A percentile compares a stretch with the other conserved stretches of the same genome.
These are phyloP conservation scores for Oedothorax gibbosus DNA, from an alignment of 1,140 invertebrate species.

Conservation along the genomic window DNA sequence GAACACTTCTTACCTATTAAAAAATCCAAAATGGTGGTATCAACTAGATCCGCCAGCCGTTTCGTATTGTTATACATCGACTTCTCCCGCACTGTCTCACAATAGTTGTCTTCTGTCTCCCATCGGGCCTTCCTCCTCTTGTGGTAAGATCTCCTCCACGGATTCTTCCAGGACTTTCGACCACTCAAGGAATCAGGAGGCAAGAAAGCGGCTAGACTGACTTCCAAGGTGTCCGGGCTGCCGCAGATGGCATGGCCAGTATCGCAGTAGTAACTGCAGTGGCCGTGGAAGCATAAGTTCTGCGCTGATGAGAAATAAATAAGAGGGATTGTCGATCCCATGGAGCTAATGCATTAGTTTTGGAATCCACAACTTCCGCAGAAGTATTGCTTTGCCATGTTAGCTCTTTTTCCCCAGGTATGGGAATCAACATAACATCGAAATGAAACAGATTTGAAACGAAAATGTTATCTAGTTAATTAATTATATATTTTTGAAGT, in stretches of 20 bases:
- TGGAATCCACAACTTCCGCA: no score
- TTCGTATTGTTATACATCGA: constrained; percentile 91
- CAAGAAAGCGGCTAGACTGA: constrained; percentile 95
- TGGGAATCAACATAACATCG: no score
- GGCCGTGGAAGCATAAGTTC: constrained; percentile 73
- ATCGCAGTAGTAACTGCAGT: constrained; percentile 99
- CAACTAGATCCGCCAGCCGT: constrained; percentile 92
- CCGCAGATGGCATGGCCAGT: constrained; percentile 98
- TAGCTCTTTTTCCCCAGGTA: no score
- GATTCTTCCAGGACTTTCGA: constrained; percentile 77
- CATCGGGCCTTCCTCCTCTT: constrained; percentile 96
- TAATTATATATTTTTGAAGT: no score
- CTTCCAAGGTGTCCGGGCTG: constrained; percentile 92
- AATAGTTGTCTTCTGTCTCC: constrained; percentile 94
- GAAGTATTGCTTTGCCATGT: no score
- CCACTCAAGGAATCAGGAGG: constrained; percentile 83
- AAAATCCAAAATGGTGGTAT: constrained; percentile 91
- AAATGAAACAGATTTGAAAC: no score
- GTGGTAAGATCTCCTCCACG: constrained; percentile 81
- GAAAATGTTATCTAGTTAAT: no score
- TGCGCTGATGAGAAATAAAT: constrained; percentile 69
- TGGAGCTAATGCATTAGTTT: no score
- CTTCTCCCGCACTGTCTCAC: constrained; percentile 83
- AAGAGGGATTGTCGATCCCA: no score
- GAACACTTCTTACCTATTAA: constrained; percentile 77